Evolutionary conservation across 2,113 vertebrate genomes (phyloP), one percentile per base, ranked within the genome.

Genomic region (Ptyas mucosa): DNA sequence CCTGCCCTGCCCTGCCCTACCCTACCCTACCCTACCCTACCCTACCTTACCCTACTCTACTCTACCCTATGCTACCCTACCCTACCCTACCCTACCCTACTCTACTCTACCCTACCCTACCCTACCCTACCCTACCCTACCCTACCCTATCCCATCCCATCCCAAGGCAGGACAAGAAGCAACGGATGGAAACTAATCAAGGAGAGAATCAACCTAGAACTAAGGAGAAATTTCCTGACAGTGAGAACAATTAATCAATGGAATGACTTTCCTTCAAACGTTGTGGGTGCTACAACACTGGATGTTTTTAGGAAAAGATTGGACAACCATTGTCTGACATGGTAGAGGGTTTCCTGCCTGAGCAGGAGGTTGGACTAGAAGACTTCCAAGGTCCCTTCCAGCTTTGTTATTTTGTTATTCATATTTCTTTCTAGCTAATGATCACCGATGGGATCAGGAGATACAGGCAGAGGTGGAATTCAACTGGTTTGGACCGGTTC

Each of bases 251-350:
- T 57, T 61, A 1, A 64, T 64, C 58, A 64, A 4, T 12, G 24
- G 58, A 64, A 64, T 0, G 0, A 12, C 58, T 64, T 29, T 0
- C 58, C 26, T 64, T 5, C 58, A 29, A 10, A 29, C 5, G 26
- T 29, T 29, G 58, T 64, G 24, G 3, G 0, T 29, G 11, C 26
- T 12, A 3, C 58, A 64, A 12, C 10, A 29, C 26, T 64, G 10
- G 26, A 14, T 0, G 0, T 12, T 64, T 29, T 29, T 4, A 29
- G 1, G 10, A 64, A 29, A 29, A 61, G 3, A 29, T 4, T 64
- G 58, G 58, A 29, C 3, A 64, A 64, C 58, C 9, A 64, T 29
- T 64, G 58, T 12, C 26, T 64, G 26, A 29, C 4, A 64, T 9
- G 23, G 8, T 24, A 1, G 3, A 58, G 21, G 57, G 8, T 58